Percentiles rank a stretch among this genome's conserved stretches.
These are phyloP conservation scores for Gnathonemus echidnorhynchus DNA, from an alignment of 2,113 vertebrate species.

Conservation along the genomic window DNA sequence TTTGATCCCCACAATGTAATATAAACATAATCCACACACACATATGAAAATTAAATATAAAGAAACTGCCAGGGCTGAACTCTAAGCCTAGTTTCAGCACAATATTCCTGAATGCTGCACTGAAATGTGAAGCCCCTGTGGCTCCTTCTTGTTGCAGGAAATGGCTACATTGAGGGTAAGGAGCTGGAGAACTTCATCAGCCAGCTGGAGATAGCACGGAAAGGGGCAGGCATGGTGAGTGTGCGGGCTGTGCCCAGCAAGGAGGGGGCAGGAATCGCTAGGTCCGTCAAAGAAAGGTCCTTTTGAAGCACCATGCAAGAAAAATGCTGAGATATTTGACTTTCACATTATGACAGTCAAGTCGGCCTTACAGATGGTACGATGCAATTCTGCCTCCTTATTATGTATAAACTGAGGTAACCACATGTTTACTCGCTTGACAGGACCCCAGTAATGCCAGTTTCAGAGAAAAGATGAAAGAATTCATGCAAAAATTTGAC, in stretches of 20 bases:
- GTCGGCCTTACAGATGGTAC: not conserved
- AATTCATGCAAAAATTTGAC: slow-evolving; percentile 96
- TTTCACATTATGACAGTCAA: not conserved
- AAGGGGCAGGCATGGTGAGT: slow-evolving; percentile 87
- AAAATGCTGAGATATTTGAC: not conserved
- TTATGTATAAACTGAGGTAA: not conserved
- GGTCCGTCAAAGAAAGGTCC: not conserved
- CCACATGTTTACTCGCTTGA: not conserved
- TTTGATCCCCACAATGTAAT: no score
- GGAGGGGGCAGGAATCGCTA: not conserved
- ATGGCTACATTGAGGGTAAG: slow-evolving; percentile 96
- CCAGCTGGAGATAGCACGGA: slow-evolving; percentile 83
- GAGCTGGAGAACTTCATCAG: slow-evolving; percentile 95
- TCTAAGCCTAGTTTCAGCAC: not conserved
- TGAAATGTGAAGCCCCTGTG: not conserved
- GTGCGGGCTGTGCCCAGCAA: not conserved
- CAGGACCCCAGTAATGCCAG: slow-evolving; percentile 75
- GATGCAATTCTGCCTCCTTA: not conserved
- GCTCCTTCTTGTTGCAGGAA: slow-evolving; percentile 60
- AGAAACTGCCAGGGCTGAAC: not conserved
- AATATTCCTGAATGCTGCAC: not conserved
- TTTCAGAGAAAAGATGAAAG: slow-evolving; percentile 88
- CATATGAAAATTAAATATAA: not conserved
- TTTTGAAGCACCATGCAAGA: not conserved
- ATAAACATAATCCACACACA: no score